Conservation (phyloP, 2,888 invertebrate species). For the Ligdia adustata region DNA sequence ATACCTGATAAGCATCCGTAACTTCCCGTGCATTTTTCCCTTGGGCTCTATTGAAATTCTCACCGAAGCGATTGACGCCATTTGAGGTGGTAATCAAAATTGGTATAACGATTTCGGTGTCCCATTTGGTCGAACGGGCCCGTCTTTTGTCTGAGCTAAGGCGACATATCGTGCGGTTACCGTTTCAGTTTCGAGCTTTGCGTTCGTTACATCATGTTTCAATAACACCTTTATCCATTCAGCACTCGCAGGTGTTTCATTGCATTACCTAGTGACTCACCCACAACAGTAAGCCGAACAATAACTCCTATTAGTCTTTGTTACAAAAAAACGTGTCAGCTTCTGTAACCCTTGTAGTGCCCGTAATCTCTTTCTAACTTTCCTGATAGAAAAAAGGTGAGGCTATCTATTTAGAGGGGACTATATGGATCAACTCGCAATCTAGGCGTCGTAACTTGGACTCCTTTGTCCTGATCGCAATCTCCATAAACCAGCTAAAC, state of each 20-base stretch:
- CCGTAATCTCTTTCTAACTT: constrained; percentile 45
- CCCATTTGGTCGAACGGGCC: constrained; percentile 19
- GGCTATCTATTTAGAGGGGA: constrained; percentile 53
- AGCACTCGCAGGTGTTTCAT: constrained; percentile 28
- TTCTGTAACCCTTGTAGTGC: constrained; percentile 18
- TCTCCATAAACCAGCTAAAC: constrained; percentile 83
- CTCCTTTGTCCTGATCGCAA: constrained; percentile 80
- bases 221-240: constrained; percentile 16
- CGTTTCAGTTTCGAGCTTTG: constrained; percentile 10
- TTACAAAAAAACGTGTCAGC: constrained; percentile 28
- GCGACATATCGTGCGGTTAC: constrained; percentile 12
- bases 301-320: constrained; percentile 21
- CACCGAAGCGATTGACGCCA: constrained; percentile 20
- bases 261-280: constrained; percentile 26
- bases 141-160: constrained; percentile 17
- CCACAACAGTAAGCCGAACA: constrained; percentile 16
- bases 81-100: constrained; percentile 31
- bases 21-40: constrained; percentile 32
- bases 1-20: constrained; percentile 25
- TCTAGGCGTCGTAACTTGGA: constrained; percentile 72
- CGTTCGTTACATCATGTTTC: constrained; percentile 18
- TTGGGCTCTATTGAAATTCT: constrained; percentile 30
- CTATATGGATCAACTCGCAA: constrained; percentile 69
- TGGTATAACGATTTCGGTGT: constrained; percentile 28
- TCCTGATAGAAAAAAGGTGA: constrained; percentile 50